Evolutionary conservation across 2,113 vertebrate species (phyloP).

Genomic region (Antechinus stuartii): DNA sequence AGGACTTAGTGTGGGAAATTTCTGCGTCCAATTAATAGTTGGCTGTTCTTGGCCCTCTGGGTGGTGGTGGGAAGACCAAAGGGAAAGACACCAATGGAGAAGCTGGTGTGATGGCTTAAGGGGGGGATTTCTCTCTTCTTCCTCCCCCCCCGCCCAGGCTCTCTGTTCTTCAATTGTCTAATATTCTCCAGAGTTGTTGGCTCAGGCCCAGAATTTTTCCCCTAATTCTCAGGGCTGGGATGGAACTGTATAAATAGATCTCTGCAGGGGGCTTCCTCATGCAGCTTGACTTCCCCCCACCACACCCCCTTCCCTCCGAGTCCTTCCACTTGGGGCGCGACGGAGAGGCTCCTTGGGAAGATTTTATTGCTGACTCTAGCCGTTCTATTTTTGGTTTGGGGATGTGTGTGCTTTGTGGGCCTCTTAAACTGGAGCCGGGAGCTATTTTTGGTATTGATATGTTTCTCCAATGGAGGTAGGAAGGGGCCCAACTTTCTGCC

Average conservation of each 20-base stretch:
- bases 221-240: conserved; percentile 32
- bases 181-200: conserved; percentile 46
- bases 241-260: conserved; percentile 39
- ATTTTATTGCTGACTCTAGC: conserved; percentile 48
- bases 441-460: neutral
- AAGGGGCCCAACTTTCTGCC: neutral
- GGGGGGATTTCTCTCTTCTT: neutral
- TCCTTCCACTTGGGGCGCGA: neutral
- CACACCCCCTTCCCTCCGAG: neutral
- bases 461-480: conserved; percentile 4
- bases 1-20: conserved; percentile 47
- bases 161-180: conserved; percentile 46
- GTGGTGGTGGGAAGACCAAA: neutral
- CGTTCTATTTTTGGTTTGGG: conserved; percentile 47
- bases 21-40: conserved; percentile 50
- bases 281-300: conserved; percentile 14
- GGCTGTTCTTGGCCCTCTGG: conserved; percentile 53
- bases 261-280: conserved; percentile 38
- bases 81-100: neutral
- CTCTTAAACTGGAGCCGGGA: neutral
- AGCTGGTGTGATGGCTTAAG: conserved; percentile 6
- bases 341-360: conserved; percentile 26
- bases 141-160: neutral
- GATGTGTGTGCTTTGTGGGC: neutral
- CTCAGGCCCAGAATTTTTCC: conserved; percentile 26